These are phyloP conservation scores for Bubo blakistoni DNA, from an alignment of 2,113 vertebrate species.

Conservation along the genomic window DNA sequence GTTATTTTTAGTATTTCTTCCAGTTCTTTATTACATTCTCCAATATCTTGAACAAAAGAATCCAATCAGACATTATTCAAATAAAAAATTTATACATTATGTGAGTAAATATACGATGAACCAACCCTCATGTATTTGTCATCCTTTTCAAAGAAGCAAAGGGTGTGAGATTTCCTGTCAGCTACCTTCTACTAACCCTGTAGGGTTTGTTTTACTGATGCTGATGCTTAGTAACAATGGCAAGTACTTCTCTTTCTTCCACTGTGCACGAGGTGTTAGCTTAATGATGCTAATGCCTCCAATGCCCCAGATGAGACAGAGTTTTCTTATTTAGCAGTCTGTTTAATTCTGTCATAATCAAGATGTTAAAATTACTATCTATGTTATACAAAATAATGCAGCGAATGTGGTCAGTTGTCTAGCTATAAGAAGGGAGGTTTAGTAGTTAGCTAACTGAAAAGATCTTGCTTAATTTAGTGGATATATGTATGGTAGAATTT, in stretches of 20 bases:
- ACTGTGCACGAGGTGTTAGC: not conserved
- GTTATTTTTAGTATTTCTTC: not conserved
- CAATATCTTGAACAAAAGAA: not conserved
- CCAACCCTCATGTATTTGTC: not conserved
- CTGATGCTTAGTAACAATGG: not conserved
- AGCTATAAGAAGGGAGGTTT: not conserved
- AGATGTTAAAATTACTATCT: not conserved
- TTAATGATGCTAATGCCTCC: not conserved
- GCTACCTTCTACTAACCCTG: not conserved
- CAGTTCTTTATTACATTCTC: not conserved
- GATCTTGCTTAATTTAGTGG: fast-evolving
- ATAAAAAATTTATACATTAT: not conserved
- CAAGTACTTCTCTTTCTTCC: not conserved
- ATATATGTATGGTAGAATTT: fast-evolving
- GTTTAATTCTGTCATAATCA: not conserved
- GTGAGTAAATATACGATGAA: not conserved
- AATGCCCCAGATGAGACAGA: not conserved
- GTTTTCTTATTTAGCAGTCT: not conserved
- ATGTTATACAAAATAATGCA: not conserved
- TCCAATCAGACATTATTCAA: not conserved
- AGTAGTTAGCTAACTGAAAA: not conserved
- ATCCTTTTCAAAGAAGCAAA: not conserved
- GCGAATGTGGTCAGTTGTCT: not conserved
- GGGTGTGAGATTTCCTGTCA: not conserved
- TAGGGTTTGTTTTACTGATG: not conserved